Base-by-base conservation (phyloP, 2,797 vertebrate species). In the Petrocephalus sullivani region DNA sequence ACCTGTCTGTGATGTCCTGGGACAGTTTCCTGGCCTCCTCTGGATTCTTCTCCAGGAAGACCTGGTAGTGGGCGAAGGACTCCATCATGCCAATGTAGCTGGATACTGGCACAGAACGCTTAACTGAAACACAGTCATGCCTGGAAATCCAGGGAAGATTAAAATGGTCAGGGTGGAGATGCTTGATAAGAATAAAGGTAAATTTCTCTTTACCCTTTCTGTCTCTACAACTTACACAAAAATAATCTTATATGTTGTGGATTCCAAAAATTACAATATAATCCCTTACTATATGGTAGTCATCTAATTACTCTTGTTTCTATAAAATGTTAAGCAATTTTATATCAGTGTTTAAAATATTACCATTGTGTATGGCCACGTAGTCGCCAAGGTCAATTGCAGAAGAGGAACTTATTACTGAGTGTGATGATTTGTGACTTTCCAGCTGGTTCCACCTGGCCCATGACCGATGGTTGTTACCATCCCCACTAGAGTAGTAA, bases 11-110 rank as follows among this genome's bases (percentile, higher is more conserved):
- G 89, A 90, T 89, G 51, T 88, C 83, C 1, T 90, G 87, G 2
- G 95, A 93, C 0, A 96, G 91, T 21, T 87, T 92, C 61, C 91
- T 89, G 10, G 96, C 95, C 89, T 92, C 91, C 51, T 88, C 5
- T 0, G 94, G 92, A 4, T 96, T 92, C 0, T 86, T 89, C 14
- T 90, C 67, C 78, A 88, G 82, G 64, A 95, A 92, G 0, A 4
- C 60, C 91, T 95, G 95, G 90, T 92, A 96, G 0, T 14, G n/a
- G 90, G 95, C 91, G 57, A 88, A 90, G 21, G 95, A 94, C 89
- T 96, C 92, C n/a, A 96, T 9, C 89, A 96, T 92, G 33, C 94
- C 92, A 0, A 95, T 84, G 86, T 93, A 95, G 1, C 89, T 46
- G 10, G 82, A 91, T 37, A 96, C 82, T 0, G 95, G 90, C 90